Base-by-base conservation (phyloP, 2,113 vertebrate species). In the Oreochromis aureus region DNA sequence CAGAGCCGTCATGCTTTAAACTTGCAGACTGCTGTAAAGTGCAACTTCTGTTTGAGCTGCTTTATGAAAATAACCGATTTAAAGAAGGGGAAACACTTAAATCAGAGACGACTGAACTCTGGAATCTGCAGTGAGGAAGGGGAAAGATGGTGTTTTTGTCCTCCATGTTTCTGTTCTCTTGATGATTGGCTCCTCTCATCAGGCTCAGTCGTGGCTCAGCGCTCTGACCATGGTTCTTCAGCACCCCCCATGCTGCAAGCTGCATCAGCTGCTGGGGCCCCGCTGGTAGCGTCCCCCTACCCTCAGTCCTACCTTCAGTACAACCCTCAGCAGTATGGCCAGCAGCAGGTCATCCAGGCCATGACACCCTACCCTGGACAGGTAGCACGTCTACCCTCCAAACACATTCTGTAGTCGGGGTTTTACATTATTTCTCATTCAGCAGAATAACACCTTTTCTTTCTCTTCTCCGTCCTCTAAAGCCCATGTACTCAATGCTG, bases 341-440 rank as follows among this genome's bases (percentile, higher is more conserved):
- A 97, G 89, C 97, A 98, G 94, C 98, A 98, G 55, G 95, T 98
- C 96, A 97, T 98, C 93, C 97, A 97, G 92, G 95, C 97, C 79
- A 98, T 98, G 97, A 91, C 97, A 2, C 97, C 98, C 58, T 98
- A 98, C 85, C 95, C 97, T 6, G 98, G 97, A 53, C 98, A 98
- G 97, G 98, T 98, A 91, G 22, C 54, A 81, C 1, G 1, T 34
- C 22, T 27, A 2, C 3, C 3, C 2, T 12, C 41, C 12, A 32
- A 44, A 3, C 11, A 9, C 6, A 13, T 78, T 78, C 16, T 34
- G 11, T 53, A n/a, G 30, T n/a, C 5, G 0, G 10, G 27, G 27
- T 53, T 88, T 69, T 69, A 39, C 63, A 69, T 39, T 39, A 69
- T 69, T 69, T 69, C 34, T 69, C 34, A 69, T 69, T 69, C 63